Evolutionary conservation across 2,888 invertebrate species (phyloP), one percentile per base, ranked within the genome.

Genomic region (Ophion ellenae): DNA sequence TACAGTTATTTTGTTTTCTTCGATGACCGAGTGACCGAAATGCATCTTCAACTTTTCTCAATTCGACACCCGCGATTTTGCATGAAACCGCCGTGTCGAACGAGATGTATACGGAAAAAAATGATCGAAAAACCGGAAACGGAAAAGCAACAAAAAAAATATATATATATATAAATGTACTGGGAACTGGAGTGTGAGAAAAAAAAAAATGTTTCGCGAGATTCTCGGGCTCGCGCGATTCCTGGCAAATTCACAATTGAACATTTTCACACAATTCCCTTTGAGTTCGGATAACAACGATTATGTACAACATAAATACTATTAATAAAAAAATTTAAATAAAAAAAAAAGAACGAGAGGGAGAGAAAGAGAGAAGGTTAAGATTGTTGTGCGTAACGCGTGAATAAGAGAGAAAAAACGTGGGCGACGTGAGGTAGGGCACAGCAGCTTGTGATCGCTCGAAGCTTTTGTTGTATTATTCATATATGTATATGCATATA

Each of bases 291-390:
- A 77, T 74, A 83, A 83, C 85, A 86, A 86, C 67, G 83, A 86
- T 83, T 86, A 86, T 86, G 69, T 86, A 86, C 86, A 86, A 86
- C 86, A 80, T 69, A 81, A 86, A 74, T 81, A 69, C 80, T 76
- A 74, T 17, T 45, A 40, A 66, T 82, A 64, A 64, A 53, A 57
- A 20, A 77, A 77, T 40, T 40, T 20, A 47, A 47, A 59, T 24
- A 61, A 40, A 3, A 70, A 45, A 69, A n/a, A 64, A 84, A 32
- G 24, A 69, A 76, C 17, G 67, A 59, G 61, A 59, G 53, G 53
- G 53, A 53, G 53, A 53, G 53, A 53, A 53, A 76, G 71, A 67
- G 53, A 53, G 20, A 57, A 70, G 64, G 80, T 36, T 36, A 78
- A 67, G 61, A 64, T 70, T 74, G 64, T 85, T 79, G 83, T 84